These are phyloP conservation scores for Gymnocephalus cernua DNA, from an alignment of 2,113 vertebrate genomes.

Conservation along the genomic window DNA sequence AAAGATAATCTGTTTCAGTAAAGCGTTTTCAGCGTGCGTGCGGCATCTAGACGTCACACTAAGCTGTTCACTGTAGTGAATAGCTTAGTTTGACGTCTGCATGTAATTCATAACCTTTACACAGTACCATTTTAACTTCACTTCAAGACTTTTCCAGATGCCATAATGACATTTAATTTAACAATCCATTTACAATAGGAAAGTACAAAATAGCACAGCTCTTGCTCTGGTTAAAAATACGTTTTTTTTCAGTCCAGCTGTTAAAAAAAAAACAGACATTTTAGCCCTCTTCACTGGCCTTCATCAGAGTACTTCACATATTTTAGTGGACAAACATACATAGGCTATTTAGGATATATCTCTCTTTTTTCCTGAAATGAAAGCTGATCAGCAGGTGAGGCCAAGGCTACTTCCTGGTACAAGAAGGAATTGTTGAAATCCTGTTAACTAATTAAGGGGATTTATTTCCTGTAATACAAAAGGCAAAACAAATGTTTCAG, in stretches of 20 bases:
- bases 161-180: neutral
- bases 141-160: slow-evolving; percentile 9
- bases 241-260: neutral
- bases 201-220: neutral
- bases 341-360: too few species aligned
- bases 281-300: neutral
- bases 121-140: neutral
- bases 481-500: neutral
- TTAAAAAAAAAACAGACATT: too few species aligned
- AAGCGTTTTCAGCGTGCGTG: slow-evolving; percentile 25
- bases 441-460: neutral
- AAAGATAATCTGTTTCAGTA: slow-evolving; percentile 43
- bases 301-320: neutral
- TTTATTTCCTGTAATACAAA: neutral
- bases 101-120: neutral
- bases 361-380: neutral
- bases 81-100: accelerated
- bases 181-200: neutral
- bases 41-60: neutral
- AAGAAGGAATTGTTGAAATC: neutral
- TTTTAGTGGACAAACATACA: neutral
- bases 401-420: neutral
- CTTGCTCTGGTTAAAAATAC: neutral
- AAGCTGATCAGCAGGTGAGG: neutral
- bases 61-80: neutral